phyloP scores from a whole-genome alignment of 2,888 invertebrate genomes.

The Halocaridina rubra region DNA sequence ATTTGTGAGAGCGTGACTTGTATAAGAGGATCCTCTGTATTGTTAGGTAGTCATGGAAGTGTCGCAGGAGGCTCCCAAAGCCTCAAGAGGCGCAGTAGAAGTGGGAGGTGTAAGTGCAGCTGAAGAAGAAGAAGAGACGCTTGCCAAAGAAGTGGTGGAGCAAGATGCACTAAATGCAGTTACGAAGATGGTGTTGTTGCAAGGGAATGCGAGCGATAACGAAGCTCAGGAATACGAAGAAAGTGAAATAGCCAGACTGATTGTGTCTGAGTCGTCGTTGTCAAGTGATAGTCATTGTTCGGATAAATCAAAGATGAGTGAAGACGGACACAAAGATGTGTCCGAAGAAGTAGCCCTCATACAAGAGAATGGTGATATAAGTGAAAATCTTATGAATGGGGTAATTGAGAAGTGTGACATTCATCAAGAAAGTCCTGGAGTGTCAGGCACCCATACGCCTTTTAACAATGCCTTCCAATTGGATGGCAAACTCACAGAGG shows the following conservation, averaged over 20 bases:
- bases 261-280: background rate
- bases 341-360: background rate
- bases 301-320: background rate
- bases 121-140: background rate
- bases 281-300: background rate
- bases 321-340: background rate
- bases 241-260: background rate
- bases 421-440: too few species aligned
- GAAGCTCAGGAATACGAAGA: background rate
- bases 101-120: conserved; percentile 7
- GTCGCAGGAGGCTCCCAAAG: conserved; percentile 11
- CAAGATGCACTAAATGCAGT: background rate
- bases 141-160: conserved; percentile 6
- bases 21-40: too few species aligned
- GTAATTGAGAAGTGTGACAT: background rate
- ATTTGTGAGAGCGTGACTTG: too few species aligned
- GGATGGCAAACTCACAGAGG: background rate
- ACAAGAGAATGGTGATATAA: conserved; percentile 28
- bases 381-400: conserved; percentile 27
- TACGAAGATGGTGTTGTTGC: too few species aligned
- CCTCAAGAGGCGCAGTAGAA: conserved; percentile 5
- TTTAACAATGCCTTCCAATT: background rate
- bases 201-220: too few species aligned
- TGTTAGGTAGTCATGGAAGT: conserved; percentile 41
- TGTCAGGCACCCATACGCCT: too few species aligned